These are phyloP conservation scores for Drosophila melanocephala DNA, from an alignment of 2,888 invertebrate species.

Conservation along the genomic window DNA sequence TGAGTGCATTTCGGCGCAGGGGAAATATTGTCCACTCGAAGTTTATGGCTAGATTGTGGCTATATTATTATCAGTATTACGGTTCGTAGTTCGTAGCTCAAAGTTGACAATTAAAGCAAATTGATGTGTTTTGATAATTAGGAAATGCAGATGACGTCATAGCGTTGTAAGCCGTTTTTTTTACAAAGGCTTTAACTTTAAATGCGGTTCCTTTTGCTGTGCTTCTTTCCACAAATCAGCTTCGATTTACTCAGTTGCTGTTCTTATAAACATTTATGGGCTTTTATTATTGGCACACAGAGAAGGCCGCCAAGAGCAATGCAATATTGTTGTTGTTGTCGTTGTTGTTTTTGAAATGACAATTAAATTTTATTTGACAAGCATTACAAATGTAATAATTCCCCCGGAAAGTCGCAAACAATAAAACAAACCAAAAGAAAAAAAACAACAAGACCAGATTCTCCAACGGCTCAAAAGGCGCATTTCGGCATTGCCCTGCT, in stretches of 20 bases:
- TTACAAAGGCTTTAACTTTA: background rate
- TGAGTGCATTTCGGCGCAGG: conserved; percentile 59
- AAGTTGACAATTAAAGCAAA: conserved; percentile 44
- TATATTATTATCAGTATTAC: conserved; percentile 9
- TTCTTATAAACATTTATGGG: conserved; percentile 37
- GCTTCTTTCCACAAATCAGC: conserved; percentile 6
- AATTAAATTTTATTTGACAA: conserved; percentile 84
- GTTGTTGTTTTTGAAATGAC: conserved; percentile 49
- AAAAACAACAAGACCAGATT: conserved; percentile 16
- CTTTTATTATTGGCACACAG: conserved; percentile 18
- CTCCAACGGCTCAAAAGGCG: conserved; percentile 11
- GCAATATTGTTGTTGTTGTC: background rate
- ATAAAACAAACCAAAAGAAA: conserved; percentile 29
- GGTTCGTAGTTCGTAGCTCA: background rate
- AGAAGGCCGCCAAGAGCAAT: background rate
- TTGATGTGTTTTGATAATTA: conserved; percentile 70
- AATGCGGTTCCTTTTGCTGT: background rate
- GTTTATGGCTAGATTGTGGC: conserved; percentile 31
- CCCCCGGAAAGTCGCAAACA: conserved; percentile 50
- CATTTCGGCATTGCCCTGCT: background rate
- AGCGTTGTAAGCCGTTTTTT: background rate
- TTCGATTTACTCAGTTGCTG: background rate
- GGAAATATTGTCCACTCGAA: conserved; percentile 49
- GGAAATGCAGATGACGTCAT: conserved; percentile 63
- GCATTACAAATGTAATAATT: conserved; percentile 82